Conservation (phyloP, 1,140 invertebrate genomes). For the Ceratosolen fusciceps region DNA sequence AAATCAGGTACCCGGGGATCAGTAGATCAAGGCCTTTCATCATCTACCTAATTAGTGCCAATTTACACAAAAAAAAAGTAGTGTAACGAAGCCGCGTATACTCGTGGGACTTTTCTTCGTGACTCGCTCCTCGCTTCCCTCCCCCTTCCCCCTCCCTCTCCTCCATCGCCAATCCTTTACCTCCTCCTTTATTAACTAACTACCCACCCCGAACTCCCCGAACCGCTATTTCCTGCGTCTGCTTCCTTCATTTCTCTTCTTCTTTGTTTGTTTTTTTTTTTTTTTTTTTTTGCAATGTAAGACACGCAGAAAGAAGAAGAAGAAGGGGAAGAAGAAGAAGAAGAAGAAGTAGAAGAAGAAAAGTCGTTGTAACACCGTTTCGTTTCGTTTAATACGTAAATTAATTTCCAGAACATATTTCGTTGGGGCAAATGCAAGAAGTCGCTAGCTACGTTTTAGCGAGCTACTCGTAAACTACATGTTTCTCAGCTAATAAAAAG, state of each 20-base stretch:
- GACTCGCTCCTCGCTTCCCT: neutral
- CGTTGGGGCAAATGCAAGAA: neutral
- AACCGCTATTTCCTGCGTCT: neutral
- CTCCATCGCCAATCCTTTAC: too few species aligned
- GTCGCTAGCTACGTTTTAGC: neutral
- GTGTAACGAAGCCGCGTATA: neutral
- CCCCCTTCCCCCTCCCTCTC: neutral
- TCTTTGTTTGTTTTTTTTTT: too few species aligned
- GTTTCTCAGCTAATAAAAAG: constrained; percentile 10
- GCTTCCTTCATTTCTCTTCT: too few species aligned
- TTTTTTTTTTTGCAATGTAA: neutral
- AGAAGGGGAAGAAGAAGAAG: too few species aligned
- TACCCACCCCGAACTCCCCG: neutral
- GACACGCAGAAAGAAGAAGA: neutral
- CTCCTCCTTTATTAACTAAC: constrained; percentile 19
- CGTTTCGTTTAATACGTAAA: constrained; percentile 29
- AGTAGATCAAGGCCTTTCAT: constrained; percentile 26
- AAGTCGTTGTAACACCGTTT: neutral
- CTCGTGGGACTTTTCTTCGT: constrained; percentile 23
- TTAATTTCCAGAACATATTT: constrained; percentile 29
- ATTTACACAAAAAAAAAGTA: neutral
- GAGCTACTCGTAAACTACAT: neutral
- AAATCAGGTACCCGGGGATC: constrained; percentile 24
- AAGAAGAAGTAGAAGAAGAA: too few species aligned
- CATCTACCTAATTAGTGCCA: constrained; percentile 38